Conservation (phyloP, 1,140 invertebrate species). For the Drosophila guanche region DNA sequence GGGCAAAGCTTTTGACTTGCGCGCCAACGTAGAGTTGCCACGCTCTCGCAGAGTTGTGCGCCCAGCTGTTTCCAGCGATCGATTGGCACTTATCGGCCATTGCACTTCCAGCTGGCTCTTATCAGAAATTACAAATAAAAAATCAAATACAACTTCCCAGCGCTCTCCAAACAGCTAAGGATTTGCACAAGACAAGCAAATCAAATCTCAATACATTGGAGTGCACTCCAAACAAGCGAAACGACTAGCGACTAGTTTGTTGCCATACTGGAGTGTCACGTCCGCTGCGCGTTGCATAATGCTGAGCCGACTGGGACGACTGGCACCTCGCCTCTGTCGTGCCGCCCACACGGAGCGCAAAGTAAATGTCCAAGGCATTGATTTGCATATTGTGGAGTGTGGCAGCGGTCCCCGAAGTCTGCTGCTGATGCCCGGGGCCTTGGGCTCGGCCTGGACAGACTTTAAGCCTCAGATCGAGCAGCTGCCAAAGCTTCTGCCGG, state of each 20-base stretch:
- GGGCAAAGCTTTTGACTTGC: constrained; percentile 34
- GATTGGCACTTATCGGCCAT: too few relatives aligned
- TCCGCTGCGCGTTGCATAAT: constrained; percentile 58
- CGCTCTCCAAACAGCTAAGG: neutral
- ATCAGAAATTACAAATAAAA: constrained; percentile 7
- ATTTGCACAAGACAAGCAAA: constrained; percentile 23
- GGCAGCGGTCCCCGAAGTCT: constrained; percentile 89
- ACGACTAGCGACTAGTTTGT: constrained; percentile 23
- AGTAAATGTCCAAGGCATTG: constrained; percentile 85
- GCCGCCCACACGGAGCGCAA: constrained; percentile 84
- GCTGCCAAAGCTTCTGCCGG: constrained; percentile 86
- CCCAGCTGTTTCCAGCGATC: too few relatives aligned
- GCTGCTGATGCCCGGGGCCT: constrained; percentile 90
- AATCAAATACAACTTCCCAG: too few relatives aligned
- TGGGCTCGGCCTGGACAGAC: constrained; percentile 91
- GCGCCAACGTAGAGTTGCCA: constrained; percentile 3
- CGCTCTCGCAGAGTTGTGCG: too few relatives aligned
- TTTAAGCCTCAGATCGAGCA: constrained; percentile 91
- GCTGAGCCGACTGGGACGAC: constrained; percentile 26
- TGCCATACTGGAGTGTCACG: constrained; percentile 29
- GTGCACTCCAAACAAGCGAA: constrained; percentile 37
- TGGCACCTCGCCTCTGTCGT: constrained; percentile 23
- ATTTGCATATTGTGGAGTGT: constrained; percentile 89
- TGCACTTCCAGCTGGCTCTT: constrained; percentile 32
- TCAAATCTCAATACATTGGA: constrained; percentile 26